Percentiles rank a stretch among this genome's conserved stretches.
Evolutionary conservation across 2,888 invertebrate species (phyloP).

Genomic region (Myathropa florea): DNA sequence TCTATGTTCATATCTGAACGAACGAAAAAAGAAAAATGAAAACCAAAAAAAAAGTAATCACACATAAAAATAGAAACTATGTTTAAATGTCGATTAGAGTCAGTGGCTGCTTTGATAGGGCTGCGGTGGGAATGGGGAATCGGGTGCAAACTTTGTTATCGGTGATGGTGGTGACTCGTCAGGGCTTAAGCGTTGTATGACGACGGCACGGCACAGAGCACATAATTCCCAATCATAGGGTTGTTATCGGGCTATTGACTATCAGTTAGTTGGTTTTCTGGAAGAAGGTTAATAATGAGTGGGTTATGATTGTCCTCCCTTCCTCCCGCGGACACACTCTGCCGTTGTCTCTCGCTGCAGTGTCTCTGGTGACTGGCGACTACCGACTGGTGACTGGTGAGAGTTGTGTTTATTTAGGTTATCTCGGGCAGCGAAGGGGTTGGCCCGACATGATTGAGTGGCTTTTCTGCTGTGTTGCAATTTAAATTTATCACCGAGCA

Average conservation of each 20-base stretch:
- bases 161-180: constrained; percentile 5
- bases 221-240: constrained; percentile 7
- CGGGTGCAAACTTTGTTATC: constrained; percentile 27
- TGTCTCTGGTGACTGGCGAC: background rate
- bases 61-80: constrained; percentile 39
- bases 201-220: background rate
- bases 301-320: background rate
- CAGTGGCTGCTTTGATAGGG: background rate
- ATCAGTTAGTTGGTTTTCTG: background rate
- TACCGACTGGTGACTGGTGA: background rate
- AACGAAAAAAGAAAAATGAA: constrained; percentile 2
- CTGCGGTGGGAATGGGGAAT: background rate
- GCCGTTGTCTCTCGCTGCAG: background rate
- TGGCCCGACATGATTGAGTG: constrained; percentile 39
- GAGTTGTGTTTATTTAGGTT: constrained; percentile 33
- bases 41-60: background rate
- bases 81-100: constrained; percentile 40
- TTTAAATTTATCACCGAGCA: background rate
- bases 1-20: background rate
- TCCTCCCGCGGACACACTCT: background rate
- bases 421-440: constrained; percentile 15
- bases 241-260: constrained; percentile 25
- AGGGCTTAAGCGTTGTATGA: constrained; percentile 11
- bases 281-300: constrained; percentile 30
- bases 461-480: background rate